Percentiles rank a stretch among this genome's conserved stretches.
Evolutionary conservation across 2,888 invertebrate species (phyloP).

Genomic region (Pharmacophagus antenor): DNA sequence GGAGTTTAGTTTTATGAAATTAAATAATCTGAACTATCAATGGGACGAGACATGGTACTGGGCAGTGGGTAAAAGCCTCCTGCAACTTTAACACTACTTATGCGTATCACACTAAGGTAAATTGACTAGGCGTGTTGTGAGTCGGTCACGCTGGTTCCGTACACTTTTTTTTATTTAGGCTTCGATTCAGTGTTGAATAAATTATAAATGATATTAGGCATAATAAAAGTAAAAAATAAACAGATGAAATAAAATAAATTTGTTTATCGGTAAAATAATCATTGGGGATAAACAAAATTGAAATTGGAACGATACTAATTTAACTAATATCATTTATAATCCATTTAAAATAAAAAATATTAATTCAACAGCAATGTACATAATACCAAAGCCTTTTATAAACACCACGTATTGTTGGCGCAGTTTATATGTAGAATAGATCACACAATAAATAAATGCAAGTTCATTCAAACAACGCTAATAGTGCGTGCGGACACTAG

Average conservation of each 20-base stretch:
- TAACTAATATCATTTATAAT: slow-evolving; percentile 26
- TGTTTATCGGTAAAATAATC: slow-evolving; percentile 13
- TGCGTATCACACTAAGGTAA: slow-evolving; percentile 81
- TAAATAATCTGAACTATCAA: slow-evolving; percentile 9
- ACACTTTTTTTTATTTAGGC: slow-evolving; percentile 36
- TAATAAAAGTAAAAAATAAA: slow-evolving; percentile 9
- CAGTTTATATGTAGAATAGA: slow-evolving; percentile 4
- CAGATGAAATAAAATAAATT: not conserved
- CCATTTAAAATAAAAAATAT: slow-evolving; percentile 10
- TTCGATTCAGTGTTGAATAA: slow-evolving; percentile 35
- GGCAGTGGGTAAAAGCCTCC: slow-evolving; percentile 46
- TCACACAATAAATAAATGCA: slow-evolving; percentile 2
- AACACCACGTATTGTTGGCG: slow-evolving; percentile 32
- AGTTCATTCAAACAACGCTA: not conserved
- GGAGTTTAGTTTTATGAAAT: slow-evolving; percentile 6
- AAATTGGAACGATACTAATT: slow-evolving; percentile 5
- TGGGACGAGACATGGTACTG: slow-evolving; percentile 20
- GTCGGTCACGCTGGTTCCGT: slow-evolving; percentile 58
- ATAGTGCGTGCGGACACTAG: slow-evolving; percentile 1
- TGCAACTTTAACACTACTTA: slow-evolving; percentile 70
- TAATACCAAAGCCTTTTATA: slow-evolving; percentile 29
- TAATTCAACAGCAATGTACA: slow-evolving; percentile 4
- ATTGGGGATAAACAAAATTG: not conserved
- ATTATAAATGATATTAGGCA: slow-evolving; percentile 26
- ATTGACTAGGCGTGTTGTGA: slow-evolving; percentile 80